phyloP scores from a whole-genome alignment of 2,797 vertebrate genomes.

The Cheirogaleus major region DNA sequence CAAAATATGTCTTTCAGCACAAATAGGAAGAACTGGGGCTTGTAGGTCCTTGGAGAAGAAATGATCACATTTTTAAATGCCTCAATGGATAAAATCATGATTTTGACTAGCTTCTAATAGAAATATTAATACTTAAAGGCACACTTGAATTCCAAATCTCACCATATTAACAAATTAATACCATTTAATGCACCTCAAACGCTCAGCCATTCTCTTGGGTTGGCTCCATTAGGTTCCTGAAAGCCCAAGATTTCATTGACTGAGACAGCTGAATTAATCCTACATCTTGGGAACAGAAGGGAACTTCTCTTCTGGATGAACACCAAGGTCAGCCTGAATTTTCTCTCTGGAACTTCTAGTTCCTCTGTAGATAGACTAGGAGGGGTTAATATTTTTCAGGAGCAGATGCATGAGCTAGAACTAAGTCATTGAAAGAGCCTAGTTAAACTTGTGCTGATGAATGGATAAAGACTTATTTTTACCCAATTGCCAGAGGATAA shows the following conservation, averaged over 20 bases:
- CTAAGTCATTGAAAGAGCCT: not conserved
- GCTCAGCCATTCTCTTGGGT: not conserved
- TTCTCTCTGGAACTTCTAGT: not conserved
- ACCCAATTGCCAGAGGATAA: slow-evolving; percentile 46
- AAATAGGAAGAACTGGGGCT: not conserved
- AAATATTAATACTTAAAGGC: not conserved
- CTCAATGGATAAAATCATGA: not conserved
- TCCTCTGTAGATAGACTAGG: not conserved
- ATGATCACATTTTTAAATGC: not conserved
- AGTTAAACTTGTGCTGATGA: not conserved
- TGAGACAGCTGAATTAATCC: not conserved
- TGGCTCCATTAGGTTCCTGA: not conserved
- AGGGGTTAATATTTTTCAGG: not conserved
- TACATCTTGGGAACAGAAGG: not conserved
- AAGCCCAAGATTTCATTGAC: not conserved
- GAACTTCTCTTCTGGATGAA: not conserved
- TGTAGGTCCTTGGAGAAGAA: not conserved
- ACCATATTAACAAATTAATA: not conserved
- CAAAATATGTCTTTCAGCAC: not conserved
- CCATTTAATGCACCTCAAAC: not conserved
- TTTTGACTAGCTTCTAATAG: not conserved
- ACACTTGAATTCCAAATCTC: not conserved
- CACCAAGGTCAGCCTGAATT: not conserved
- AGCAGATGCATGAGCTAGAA: not conserved
- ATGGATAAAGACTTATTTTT: slow-evolving; percentile 63